Conservation (phyloP, 2,113 vertebrate genomes). For the Orientallactaga bullata region DNA sequence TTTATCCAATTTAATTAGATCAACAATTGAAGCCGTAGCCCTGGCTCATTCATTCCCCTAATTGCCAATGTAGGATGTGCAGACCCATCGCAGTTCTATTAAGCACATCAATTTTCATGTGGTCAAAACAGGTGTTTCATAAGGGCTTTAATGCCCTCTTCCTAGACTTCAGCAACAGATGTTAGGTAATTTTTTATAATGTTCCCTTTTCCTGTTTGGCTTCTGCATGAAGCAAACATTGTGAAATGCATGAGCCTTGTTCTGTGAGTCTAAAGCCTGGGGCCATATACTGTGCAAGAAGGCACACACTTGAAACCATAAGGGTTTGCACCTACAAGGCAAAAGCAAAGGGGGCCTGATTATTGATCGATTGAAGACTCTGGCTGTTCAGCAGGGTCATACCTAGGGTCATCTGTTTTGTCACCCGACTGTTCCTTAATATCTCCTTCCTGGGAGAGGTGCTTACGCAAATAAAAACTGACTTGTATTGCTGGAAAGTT, state of each 20-base stretch:
- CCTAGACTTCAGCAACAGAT: constrained; percentile 76
- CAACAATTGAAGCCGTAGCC: constrained; percentile 57
- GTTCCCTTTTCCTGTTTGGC: constrained; percentile 73
- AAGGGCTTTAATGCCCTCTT: constrained; percentile 76
- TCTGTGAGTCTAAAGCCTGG: constrained; percentile 52
- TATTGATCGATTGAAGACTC: background rate
- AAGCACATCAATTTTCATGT: constrained; percentile 76
- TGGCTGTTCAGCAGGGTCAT: background rate
- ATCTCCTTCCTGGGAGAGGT: background rate
- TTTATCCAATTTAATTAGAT: constrained; percentile 73
- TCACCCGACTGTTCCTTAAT: background rate
- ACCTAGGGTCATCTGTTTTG: background rate
- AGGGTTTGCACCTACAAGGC: background rate
- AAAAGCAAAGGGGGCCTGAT: background rate
- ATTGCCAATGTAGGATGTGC: constrained; percentile 77
- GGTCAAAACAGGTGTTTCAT: constrained; percentile 80
- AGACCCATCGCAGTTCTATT: constrained; percentile 75
- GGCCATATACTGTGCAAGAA: constrained; percentile 7
- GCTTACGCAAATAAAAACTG: constrained; percentile 21
- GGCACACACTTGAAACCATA: background rate
- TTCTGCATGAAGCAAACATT: constrained; percentile 64
- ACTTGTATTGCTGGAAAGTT: constrained; percentile 45
- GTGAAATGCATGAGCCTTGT: constrained; percentile 23
- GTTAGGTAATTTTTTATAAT: constrained; percentile 64
- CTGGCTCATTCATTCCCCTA: constrained; percentile 73